Evolutionary conservation across 1,140 invertebrate genomes (phyloP).

Genomic region (Drosophila parvula): DNA sequence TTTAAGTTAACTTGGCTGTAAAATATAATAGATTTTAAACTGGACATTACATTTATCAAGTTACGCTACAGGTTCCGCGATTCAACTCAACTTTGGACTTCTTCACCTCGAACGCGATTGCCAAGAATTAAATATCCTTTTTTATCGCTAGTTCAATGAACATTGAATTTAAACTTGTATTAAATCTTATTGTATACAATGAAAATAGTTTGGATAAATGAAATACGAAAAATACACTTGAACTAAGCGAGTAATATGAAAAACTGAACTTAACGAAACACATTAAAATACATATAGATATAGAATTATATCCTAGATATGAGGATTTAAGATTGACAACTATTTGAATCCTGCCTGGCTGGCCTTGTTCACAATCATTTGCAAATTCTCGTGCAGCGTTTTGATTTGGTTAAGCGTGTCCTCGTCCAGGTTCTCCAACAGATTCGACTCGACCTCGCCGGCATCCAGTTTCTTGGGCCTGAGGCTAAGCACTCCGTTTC

Average conservation of each 20-base stretch:
- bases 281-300: slow-evolving; percentile 46
- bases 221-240: slow-evolving; percentile 20
- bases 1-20: not conserved
- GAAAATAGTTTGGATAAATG: slow-evolving; percentile 13
- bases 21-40: not conserved
- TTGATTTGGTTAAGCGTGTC: slow-evolving; percentile 73
- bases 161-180: slow-evolving; percentile 19
- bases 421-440: slow-evolving; percentile 67
- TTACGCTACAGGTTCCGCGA: not conserved
- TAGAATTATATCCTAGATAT: slow-evolving; percentile 20
- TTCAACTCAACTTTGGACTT: not conserved
- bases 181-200: slow-evolving; percentile 13
- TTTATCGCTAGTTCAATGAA: not conserved
- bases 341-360: slow-evolving; percentile 67
- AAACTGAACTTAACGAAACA: slow-evolving; percentile 38
- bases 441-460: slow-evolving; percentile 59
- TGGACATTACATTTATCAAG: not conserved
- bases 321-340: not conserved
- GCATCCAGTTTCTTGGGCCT: slow-evolving; percentile 68
- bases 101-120: not conserved
- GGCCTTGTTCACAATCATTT: slow-evolving; percentile 73
- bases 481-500: slow-evolving; percentile 84
- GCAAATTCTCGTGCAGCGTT: slow-evolving; percentile 73
- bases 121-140: no score
- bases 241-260: slow-evolving; percentile 7